Evolutionary conservation across 2,888 invertebrate species (phyloP).

Genomic region (Galerucella nymphaeae): DNA sequence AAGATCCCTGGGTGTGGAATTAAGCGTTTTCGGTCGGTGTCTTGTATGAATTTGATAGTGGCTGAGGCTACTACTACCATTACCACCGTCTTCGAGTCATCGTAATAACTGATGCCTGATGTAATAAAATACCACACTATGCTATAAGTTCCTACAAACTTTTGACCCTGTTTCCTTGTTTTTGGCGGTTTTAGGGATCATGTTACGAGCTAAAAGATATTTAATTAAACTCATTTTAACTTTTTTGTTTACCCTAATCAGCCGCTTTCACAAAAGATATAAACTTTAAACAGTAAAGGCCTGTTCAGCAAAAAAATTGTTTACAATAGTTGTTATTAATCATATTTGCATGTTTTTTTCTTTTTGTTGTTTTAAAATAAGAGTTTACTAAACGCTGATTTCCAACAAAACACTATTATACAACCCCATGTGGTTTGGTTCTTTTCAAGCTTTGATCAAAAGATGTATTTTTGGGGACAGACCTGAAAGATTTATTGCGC

Average conservation of each 20-base stretch:
- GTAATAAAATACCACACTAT: constrained; percentile 18
- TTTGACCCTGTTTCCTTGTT: constrained; percentile 21
- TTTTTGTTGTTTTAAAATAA: not conserved
- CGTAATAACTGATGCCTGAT: constrained; percentile 5
- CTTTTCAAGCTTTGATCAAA: no score
- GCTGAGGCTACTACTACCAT: constrained; percentile 13
- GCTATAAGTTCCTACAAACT: constrained; percentile 16
- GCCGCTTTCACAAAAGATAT: constrained; percentile 12
- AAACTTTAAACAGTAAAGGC: not conserved
- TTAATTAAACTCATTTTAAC: constrained; percentile 27
- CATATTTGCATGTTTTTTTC: not conserved
- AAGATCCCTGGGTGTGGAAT: constrained; percentile 38
- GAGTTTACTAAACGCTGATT: no score
- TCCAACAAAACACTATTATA: no score
- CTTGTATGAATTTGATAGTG: constrained; percentile 19
- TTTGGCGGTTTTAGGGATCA: constrained; percentile 30
- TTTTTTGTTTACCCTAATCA: constrained; percentile 31
- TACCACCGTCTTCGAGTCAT: constrained; percentile 1
- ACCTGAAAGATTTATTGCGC: no score
- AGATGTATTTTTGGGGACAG: no score
- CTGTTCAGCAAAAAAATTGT: not conserved
- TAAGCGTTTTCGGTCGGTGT: constrained; percentile 34
- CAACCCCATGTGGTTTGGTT: no score
- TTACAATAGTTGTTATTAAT: not conserved
- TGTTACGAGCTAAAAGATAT: constrained; percentile 29